Evolutionary conservation across 2,113 vertebrate species (phyloP), one percentile per base, ranked within the genome.

Genomic region (Falco punctatus): DNA sequence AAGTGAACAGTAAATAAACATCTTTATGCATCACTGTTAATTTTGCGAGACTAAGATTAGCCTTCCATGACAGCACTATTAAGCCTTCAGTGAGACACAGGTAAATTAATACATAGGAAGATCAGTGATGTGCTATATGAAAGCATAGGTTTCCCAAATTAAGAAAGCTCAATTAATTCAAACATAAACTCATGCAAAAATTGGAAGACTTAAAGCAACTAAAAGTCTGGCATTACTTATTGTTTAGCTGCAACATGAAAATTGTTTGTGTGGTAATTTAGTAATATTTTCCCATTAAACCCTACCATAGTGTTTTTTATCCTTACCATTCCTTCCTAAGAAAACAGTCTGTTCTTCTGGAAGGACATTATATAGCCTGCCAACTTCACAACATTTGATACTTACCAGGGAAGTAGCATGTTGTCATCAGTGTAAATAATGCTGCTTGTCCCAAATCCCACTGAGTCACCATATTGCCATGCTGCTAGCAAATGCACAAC

Each of bases 351-450:
- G 97, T 97, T 98, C 97, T 95, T 96, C 97, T 93, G 72, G 88
- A 85, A 98, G 89, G 94, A 98, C 96, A 97, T 94, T 94, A 93
- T 32, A 81, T 28, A 92, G 90, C 94, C 81, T 97, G 97, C 97
- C 97, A 98, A 97, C 97, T 96, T 96, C 96, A 97, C 94, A 97
- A 96, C 94, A 97, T 93, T 88, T 97, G 96, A 97, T 96, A 97
- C 98, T 98, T 97, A 97, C 97, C 97, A 97, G 97, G 96, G 95
- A 98, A 97, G 96, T 95, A 98, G 96, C 97, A 94, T 96, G 96
- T 92, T 98, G 95, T 97, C 97, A 97, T 96, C 97, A 95, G 97
- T 96, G 94, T 98, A 98, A 98, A 98, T 98, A 98, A 97, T 95
- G 97, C 94, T 97, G 46, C 84, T 80, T 69, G 49, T 89, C 91